phyloP scores from a whole-genome alignment of 2,888 invertebrate species.

The Caenorhabditis sp. region DNA sequence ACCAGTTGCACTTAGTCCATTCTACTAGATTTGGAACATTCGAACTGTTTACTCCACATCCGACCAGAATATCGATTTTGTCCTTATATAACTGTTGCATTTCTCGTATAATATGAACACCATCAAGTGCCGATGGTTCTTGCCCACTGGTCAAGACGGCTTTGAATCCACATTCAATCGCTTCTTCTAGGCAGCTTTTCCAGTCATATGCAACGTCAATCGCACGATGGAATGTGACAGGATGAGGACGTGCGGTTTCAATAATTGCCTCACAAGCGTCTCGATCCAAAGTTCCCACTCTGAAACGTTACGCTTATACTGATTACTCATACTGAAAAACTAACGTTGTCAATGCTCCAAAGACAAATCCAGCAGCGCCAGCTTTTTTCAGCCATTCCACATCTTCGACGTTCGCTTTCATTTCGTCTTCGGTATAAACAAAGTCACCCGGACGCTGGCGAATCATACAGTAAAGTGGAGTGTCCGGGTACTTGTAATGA shows the following conservation, averaged over 20 bases:
- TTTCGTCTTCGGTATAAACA: constrained; percentile 66
- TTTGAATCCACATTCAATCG: constrained; percentile 69
- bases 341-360: constrained; percentile 69
- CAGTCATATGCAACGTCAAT: constrained; percentile 71
- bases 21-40: constrained; percentile 61
- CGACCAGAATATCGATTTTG: constrained; percentile 65
- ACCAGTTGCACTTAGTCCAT: constrained; percentile 61
- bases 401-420: constrained; percentile 59
- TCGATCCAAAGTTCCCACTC: constrained; percentile 62
- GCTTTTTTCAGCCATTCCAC: constrained; percentile 67
- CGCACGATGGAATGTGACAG: constrained; percentile 71
- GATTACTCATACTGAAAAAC: constrained; percentile 9
- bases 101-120: constrained; percentile 62
- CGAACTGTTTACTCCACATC: constrained; percentile 66
- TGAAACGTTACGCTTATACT: constrained; percentile 22
- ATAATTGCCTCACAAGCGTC: constrained; percentile 60
- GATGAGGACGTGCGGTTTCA: constrained; percentile 57
- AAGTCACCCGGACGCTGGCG: constrained; percentile 71
- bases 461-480: constrained; percentile 69
- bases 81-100: constrained; percentile 54
- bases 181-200: constrained; percentile 62
- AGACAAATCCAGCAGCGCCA: constrained; percentile 73
- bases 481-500: constrained; percentile 39
- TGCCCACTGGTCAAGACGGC: constrained; percentile 73
- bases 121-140: constrained; percentile 67